These are phyloP conservation scores for Pipra filicauda DNA, from an alignment of 2,113 vertebrate species.

Conservation along the genomic window DNA sequence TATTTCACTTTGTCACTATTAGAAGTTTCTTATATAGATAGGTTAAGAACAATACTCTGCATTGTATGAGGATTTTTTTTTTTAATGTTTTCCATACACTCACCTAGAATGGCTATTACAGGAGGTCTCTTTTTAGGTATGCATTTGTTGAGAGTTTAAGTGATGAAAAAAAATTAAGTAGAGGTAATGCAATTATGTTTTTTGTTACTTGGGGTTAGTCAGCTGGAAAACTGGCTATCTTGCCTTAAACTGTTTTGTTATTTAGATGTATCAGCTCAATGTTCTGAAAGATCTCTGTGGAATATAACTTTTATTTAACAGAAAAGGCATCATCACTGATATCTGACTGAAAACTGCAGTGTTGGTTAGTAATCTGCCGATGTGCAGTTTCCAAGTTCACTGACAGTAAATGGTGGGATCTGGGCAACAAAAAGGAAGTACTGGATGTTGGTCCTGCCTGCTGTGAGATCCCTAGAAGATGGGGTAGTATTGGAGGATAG, in stretches of 20 bases:
- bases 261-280: neutral
- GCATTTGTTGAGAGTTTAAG: neutral
- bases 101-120: neutral
- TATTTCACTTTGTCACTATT: constrained; percentile 61
- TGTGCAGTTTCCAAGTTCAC: neutral
- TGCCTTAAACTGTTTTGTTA: neutral
- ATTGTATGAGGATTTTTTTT: neutral
- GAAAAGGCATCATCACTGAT: neutral
- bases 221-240: neutral
- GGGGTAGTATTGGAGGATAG: neutral
- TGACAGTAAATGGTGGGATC: neutral
- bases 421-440: neutral
- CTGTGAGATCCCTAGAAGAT: neutral
- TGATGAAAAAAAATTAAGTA: neutral
- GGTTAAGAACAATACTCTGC: neutral
- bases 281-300: neutral
- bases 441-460: neutral
- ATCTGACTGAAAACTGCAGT: neutral
- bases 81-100: neutral
- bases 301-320: neutral
- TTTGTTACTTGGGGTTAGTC: neutral
- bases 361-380: neutral
- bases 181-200: neutral
- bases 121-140: neutral
- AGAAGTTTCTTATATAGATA: neutral